Evolutionary conservation across 2,888 invertebrate species (phyloP).

Genomic region (Oxytorus armatus): DNA sequence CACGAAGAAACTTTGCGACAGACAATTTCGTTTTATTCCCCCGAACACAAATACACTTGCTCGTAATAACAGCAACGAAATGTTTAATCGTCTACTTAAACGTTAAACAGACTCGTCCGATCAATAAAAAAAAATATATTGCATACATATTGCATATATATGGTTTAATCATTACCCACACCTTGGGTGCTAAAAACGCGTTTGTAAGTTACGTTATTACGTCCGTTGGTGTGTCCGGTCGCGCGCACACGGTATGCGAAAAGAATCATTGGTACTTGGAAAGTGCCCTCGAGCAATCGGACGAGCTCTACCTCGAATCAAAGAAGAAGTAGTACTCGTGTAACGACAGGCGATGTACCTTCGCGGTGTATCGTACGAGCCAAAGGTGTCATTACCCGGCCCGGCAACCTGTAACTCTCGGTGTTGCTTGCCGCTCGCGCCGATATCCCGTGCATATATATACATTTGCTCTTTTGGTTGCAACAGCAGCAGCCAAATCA

Average conservation of each 20-base stretch:
- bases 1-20: too few species aligned
- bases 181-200: conserved; percentile 42
- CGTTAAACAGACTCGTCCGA: conserved; percentile 9
- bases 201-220: conserved; percentile 31
- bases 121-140: conserved; percentile 31
- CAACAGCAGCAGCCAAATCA: conserved; percentile 1
- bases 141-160: too few species aligned
- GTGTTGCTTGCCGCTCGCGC: too few species aligned
- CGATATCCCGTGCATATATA: too few species aligned
- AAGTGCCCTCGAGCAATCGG: conserved; percentile 9
- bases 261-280: conserved; percentile 16
- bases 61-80: too few species aligned
- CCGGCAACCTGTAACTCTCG: conserved; percentile 1
- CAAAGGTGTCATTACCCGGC: conserved; percentile 49
- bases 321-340: conserved; percentile 39
- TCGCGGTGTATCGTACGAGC: conserved; percentile 26
- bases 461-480: too few species aligned
- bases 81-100: too few species aligned
- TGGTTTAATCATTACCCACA: conserved; percentile 41
- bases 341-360: conserved; percentile 14
- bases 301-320: conserved; percentile 34
- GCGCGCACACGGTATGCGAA: not conserved
- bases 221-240: conserved; percentile 15
- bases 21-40: too few species aligned
- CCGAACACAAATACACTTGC: too few species aligned